A percentile compares a stretch with the other conserved stretches of the same genome.
Conservation (phyloP, 1,140 invertebrate genomes). For the Papilio polyxenes region DNA sequence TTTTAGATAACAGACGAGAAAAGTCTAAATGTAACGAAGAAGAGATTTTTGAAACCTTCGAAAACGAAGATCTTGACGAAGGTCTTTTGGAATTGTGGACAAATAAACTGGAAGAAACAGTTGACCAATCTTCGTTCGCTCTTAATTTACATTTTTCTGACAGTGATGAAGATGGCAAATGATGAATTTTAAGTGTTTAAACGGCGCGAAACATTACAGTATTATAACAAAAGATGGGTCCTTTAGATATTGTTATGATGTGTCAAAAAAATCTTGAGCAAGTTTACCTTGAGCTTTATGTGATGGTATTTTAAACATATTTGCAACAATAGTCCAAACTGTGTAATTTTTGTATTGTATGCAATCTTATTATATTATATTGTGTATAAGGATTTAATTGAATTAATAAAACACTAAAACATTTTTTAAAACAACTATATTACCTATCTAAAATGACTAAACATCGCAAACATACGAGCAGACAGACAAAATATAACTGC, state of each 20-base stretch:
- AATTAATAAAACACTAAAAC: slow-evolving; percentile 49
- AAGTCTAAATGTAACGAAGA: slow-evolving; percentile 54
- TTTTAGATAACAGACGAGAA: slow-evolving; percentile 44
- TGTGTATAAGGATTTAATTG: not conserved
- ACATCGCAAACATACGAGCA: slow-evolving; percentile 42
- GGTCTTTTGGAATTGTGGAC: slow-evolving; percentile 65
- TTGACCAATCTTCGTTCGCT: slow-evolving; percentile 46
- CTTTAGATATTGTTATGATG: too few species aligned
- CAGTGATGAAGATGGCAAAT: slow-evolving; percentile 41
- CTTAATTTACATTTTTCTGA: slow-evolving; percentile 55
- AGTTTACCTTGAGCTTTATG: too few species aligned
- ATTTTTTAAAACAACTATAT: slow-evolving; percentile 57
- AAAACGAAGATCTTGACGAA: slow-evolving; percentile 61
- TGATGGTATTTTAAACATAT: too few species aligned
- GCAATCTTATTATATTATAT: too few species aligned
- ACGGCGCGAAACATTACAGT: too few species aligned
- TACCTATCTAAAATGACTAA: slow-evolving; percentile 60
- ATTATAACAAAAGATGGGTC: too few species aligned
- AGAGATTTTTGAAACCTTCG: slow-evolving; percentile 59
- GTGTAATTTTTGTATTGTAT: too few species aligned
- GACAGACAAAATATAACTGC: slow-evolving; percentile 36
- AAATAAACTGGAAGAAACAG: slow-evolving; percentile 41
- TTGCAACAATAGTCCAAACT: too few species aligned
- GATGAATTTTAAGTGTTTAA: not conserved
- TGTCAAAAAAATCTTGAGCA: too few species aligned